These are phyloP conservation scores for Eupeodes corollae DNA, from an alignment of 1,140 invertebrate genomes.

Conservation along the genomic window DNA sequence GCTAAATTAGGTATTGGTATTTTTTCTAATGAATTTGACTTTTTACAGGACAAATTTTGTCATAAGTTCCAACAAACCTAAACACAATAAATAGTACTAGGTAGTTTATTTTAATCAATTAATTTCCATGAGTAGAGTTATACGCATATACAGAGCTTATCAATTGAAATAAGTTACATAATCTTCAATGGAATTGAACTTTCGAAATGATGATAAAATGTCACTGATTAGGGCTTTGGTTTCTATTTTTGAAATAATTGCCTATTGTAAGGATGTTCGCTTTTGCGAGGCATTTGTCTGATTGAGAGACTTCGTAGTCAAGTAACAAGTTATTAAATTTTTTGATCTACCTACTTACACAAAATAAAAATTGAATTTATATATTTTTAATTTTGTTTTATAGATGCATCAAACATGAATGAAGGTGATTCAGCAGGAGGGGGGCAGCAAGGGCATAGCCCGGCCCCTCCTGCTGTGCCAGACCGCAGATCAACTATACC, in stretches of 20 bases:
- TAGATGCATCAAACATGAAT: conserved; percentile 39
- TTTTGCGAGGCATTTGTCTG: conserved; percentile 36
- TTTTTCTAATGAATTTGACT: too few relatives aligned
- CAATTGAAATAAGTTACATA: too few relatives aligned
- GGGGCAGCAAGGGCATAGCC: conserved; percentile 37
- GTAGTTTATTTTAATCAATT: too few relatives aligned
- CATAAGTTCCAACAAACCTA: too few relatives aligned
- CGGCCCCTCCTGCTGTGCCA: conserved; percentile 38
- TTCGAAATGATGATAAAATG: conserved; percentile 5
- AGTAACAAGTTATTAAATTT: neutral
- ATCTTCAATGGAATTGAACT: too few relatives aligned
- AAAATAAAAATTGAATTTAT: too few relatives aligned
- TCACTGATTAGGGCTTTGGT: conserved; percentile 9
- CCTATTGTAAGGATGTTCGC: conserved; percentile 31
- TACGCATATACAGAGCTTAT: too few relatives aligned
- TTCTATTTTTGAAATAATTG: conserved; percentile 29
- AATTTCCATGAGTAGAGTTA: too few relatives aligned
- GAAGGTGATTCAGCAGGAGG: conserved; percentile 40
- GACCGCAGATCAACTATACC: conserved; percentile 30
- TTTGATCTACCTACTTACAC: neutral
- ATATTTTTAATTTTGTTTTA: conserved; percentile 7
- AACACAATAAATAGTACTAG: too few relatives aligned
- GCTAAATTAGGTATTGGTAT: too few relatives aligned
- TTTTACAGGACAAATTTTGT: too few relatives aligned
- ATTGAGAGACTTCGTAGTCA: conserved; percentile 16